A percentile compares a stretch with the other conserved stretches of the same genome.
Conservation (phyloP, 2,888 invertebrate genomes). For the Caenorhabditis panamensis region DNA sequence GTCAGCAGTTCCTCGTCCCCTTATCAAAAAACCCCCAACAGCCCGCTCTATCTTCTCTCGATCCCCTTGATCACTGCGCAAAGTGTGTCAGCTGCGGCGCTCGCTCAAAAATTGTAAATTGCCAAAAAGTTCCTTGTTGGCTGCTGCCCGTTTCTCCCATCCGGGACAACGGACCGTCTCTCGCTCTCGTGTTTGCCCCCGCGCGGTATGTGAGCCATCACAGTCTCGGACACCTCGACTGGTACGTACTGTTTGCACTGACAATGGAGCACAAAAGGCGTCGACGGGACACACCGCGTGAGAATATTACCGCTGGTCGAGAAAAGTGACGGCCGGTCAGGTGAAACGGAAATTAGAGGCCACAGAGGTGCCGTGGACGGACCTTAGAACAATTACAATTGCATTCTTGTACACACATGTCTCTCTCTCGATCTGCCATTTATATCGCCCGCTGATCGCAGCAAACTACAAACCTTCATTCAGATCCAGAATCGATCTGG, state of each 20-base stretch:
- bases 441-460: conserved; percentile 13
- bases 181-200: conserved; percentile 17
- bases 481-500: conserved; percentile 41
- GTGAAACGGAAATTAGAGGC: no score
- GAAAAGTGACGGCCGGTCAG: neutral
- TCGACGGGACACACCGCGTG: conserved; percentile 16
- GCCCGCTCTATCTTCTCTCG: neutral
- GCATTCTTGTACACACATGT: no score
- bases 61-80: neutral
- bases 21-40: conserved; percentile 13
- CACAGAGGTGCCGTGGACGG: no score
- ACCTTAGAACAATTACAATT: conserved; percentile 11
- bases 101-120: conserved; percentile 5
- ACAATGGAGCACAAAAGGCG: conserved; percentile 27
- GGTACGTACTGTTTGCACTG: conserved; percentile 60
- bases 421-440: neutral
- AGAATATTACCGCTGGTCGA: conserved; percentile 1
- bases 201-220: conserved; percentile 42
- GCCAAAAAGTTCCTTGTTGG: conserved; percentile 38
- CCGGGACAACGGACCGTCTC: conserved; percentile 30
- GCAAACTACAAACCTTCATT: conserved; percentile 40
- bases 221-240: conserved; percentile 55
- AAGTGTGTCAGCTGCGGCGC: conserved; percentile 19
- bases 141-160: conserved; percentile 3
- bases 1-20: neutral